Percentiles rank a stretch among this genome's conserved stretches.
These are phyloP conservation scores for Neelides folsomi DNA, from an alignment of 2,888 invertebrate genomes.

Conservation along the genomic window DNA sequence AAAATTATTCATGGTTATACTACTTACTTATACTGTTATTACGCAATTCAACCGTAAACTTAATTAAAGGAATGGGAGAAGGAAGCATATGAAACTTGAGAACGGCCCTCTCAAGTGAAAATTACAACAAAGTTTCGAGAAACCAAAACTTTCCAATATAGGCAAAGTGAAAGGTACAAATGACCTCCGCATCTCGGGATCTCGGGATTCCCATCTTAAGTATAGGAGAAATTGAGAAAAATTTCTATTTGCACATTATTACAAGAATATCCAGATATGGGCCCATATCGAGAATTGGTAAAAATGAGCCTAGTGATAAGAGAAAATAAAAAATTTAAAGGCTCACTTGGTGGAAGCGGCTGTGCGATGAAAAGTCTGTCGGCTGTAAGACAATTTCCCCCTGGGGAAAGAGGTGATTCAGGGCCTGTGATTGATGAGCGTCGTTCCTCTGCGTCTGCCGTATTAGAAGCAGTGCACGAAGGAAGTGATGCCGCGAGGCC, in stretches of 20 bases:
- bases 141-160: background rate
- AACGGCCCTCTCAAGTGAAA: no score
- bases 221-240: constrained; percentile 1
- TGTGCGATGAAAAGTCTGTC: constrained; percentile 28
- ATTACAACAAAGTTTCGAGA: background rate
- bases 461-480: constrained; percentile 19
- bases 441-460: constrained; percentile 19
- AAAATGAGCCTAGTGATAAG: background rate
- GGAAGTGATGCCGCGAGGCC: constrained; percentile 30
- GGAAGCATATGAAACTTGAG: no score
- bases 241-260: background rate
- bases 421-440: constrained; percentile 22
- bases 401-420: constrained; percentile 27
- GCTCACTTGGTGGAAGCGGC: constrained; percentile 26
- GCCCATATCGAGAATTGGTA: no score
- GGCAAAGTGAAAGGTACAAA: background rate
- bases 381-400: constrained; percentile 21
- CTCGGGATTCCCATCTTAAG: no score
- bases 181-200: constrained; percentile 3
- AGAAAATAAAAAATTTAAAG: background rate
- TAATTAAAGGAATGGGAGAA: no score
- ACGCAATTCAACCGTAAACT: no score
- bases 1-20: background rate
- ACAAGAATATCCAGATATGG: no score
- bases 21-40: background rate